Percentiles rank a stretch among this genome's conserved stretches.
Conservation (phyloP, 1,140 invertebrate genomes). For the Atta cephalotes region DNA sequence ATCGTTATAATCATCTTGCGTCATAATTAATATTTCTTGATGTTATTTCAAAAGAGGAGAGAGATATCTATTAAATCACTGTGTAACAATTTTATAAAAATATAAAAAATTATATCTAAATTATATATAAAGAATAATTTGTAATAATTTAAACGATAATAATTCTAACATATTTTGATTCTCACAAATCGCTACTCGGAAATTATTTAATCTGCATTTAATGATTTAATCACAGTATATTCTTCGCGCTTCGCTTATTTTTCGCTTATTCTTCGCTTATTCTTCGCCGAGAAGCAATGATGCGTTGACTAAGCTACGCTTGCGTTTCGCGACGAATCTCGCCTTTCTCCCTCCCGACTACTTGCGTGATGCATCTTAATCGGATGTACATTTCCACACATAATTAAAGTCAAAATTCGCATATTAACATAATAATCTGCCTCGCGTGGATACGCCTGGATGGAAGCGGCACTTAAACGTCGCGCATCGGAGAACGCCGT, state of each 20-base stretch:
- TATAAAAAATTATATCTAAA: background rate
- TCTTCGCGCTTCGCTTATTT: background rate
- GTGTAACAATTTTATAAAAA: background rate
- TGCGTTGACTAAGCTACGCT: background rate
- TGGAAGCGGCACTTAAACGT: conserved; percentile 46
- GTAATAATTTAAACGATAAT: background rate
- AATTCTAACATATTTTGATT: background rate
- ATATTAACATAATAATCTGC: conserved; percentile 68
- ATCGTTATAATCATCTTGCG: background rate
- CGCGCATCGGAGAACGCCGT: conserved; percentile 27
- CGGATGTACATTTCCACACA: conserved; percentile 59
- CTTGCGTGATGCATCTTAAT: conserved; percentile 46
- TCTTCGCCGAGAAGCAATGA: background rate
- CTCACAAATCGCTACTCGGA: background rate
- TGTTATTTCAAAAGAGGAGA: background rate
- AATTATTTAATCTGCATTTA: conserved; percentile 47
- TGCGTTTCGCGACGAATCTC: conserved; percentile 16
- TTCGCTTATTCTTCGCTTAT: background rate
- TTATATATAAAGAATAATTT: background rate
- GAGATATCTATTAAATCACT: background rate
- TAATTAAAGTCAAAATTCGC: conserved; percentile 67
- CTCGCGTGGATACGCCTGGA: conserved; percentile 66
- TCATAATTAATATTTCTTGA: background rate
- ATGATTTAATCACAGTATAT: conserved; percentile 27
- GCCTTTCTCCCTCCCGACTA: background rate